A percentile compares a stretch with the other conserved stretches of the same genome.
Evolutionary conservation across 2,888 invertebrate genomes (phyloP).

Genomic region (Sphaerophoria taeniata): DNA sequence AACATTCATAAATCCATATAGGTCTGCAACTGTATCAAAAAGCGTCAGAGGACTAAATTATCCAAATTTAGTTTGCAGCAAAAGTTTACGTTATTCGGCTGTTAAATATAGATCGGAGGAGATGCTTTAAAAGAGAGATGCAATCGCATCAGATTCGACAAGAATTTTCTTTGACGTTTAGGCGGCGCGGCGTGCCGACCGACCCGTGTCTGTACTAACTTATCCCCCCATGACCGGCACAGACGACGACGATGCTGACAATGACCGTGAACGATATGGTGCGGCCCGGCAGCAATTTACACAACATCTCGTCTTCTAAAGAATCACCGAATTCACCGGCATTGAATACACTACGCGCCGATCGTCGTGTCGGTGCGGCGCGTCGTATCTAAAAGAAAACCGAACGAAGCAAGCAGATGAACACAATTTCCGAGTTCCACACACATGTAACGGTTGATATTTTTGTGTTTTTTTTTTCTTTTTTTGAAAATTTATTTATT

Average conservation of each 20-base stretch:
- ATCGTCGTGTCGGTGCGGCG: too few species aligned
- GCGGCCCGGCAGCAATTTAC: constrained; percentile 56
- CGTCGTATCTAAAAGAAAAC: too few species aligned
- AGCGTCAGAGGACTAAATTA: constrained; percentile 74
- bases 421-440: constrained; percentile 18
- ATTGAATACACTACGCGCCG: too few species aligned
- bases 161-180: constrained; percentile 63
- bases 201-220: constrained; percentile 9
- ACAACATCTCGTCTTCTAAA: constrained; percentile 55
- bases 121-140: constrained; percentile 34
- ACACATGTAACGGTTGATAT: constrained; percentile 7
- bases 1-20: constrained; percentile 5
- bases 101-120: constrained; percentile 65
- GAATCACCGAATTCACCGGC: constrained; percentile 36
- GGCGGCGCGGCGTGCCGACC: too few species aligned
- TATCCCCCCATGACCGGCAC: too few species aligned
- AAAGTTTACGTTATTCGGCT: constrained; percentile 48
- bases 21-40: constrained; percentile 17
- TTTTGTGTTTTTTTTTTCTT: constrained; percentile 19
- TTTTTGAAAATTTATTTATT: constrained; percentile 26
- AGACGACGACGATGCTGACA: neutral
- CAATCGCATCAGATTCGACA: constrained; percentile 54
- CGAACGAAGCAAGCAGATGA: constrained; percentile 12
- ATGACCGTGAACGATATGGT: too few species aligned
- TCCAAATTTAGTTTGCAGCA: constrained; percentile 76